phyloP scores from a whole-genome alignment of 2,113 vertebrate species.

The Lepus timidus region DNA sequence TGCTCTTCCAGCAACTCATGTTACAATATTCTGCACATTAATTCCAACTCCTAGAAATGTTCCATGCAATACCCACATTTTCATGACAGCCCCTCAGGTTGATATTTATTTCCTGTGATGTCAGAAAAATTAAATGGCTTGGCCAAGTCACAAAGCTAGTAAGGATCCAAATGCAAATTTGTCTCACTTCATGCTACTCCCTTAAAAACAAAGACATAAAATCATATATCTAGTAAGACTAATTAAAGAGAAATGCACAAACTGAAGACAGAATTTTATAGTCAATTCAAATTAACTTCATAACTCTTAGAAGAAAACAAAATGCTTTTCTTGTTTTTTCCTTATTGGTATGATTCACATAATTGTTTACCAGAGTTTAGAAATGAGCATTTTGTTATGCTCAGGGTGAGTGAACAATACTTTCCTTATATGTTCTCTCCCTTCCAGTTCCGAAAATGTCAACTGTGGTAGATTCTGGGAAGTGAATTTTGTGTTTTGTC shows the following conservation, averaged over 20 bases:
- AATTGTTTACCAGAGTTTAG: slow-evolving; percentile 47
- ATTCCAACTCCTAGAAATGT: not conserved
- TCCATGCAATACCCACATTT: not conserved
- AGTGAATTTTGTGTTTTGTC: slow-evolving; percentile 31
- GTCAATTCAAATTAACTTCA: slow-evolving; percentile 60
- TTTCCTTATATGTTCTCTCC: slow-evolving; percentile 13
- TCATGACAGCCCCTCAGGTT: not conserved
- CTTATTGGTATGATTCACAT: slow-evolving; percentile 57
- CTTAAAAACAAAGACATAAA: slow-evolving; percentile 46
- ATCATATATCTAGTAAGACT: not conserved
- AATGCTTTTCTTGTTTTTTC: slow-evolving; percentile 28
- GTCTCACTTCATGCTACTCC: not conserved
- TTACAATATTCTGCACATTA: not conserved
- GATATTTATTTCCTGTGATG: not conserved
- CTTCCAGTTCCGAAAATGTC: slow-evolving; percentile 44
- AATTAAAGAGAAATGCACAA: slow-evolving; percentile 47
- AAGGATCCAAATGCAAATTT: not conserved
- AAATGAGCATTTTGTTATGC: slow-evolving; percentile 20
- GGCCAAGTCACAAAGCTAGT: slow-evolving; percentile 21
- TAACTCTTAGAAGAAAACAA: slow-evolving; percentile 1
- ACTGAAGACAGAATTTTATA: not conserved
- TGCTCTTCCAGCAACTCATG: not conserved
- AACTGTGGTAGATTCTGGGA: not conserved
- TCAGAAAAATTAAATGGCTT: slow-evolving; percentile 27
- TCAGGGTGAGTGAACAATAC: not conserved